Evolutionary conservation across 2,797 vertebrate genomes (phyloP).

Genomic region (Leucoraja ocellata): DNA sequence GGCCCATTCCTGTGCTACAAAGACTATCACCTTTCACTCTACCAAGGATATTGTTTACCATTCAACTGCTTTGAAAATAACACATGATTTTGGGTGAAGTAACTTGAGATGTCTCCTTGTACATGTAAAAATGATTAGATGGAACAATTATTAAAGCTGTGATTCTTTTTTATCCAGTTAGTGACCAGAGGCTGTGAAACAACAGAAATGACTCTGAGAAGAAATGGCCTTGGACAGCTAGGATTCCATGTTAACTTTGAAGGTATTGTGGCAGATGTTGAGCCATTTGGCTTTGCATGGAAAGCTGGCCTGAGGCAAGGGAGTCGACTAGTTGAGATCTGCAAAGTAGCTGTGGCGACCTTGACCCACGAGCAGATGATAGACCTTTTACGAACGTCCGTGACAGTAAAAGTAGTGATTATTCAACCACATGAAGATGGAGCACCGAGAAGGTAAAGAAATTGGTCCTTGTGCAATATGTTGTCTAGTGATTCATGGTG

Average conservation of each 20-base stretch:
- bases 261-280: constrained; percentile 91
- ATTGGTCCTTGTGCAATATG: background rate
- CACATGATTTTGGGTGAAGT: background rate
- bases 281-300: constrained; percentile 94
- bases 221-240: constrained; percentile 87
- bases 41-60: background rate
- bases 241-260: constrained; percentile 97
- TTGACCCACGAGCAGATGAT: constrained; percentile 97
- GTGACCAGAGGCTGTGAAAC: constrained; percentile 89
- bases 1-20: too few relatives aligned
- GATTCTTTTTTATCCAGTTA: constrained; percentile 60
- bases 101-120: background rate
- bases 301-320: constrained; percentile 90
- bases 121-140: background rate
- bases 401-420: constrained; percentile 88
- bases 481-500: constrained; percentile 41
- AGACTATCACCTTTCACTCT: background rate
- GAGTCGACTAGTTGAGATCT: constrained; percentile 94
- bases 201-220: constrained; percentile 80
- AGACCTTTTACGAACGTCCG: constrained; percentile 83
- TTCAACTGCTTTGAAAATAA: background rate
- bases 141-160: constrained; percentile 42
- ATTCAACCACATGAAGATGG: constrained; percentile 91
- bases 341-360: constrained; percentile 89
- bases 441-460: constrained; percentile 77